These are phyloP conservation scores for Stichopus horrens DNA, from an alignment of 53 echinoderm and acorn worm genomes.

Conservation along the genomic window DNA sequence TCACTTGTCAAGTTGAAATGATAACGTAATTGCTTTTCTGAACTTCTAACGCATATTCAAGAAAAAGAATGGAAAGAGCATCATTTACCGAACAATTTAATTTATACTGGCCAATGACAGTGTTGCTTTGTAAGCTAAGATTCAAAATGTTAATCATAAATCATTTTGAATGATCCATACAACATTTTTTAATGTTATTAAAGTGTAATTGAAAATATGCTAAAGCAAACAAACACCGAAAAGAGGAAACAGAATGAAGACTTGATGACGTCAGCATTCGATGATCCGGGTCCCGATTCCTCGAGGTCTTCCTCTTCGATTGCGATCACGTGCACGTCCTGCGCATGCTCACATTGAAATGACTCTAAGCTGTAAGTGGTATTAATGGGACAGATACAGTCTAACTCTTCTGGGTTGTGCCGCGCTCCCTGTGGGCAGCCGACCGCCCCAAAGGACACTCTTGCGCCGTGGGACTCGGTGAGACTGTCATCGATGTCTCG, in stretches of 20 bases:
- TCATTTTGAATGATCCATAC: not conserved
- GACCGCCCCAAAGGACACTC: slow-evolving; percentile 46
- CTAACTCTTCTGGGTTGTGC: slow-evolving; percentile 52
- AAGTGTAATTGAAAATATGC: too few species aligned
- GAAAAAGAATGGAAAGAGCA: too few species aligned
- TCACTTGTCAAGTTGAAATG: too few species aligned
- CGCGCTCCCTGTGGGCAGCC: slow-evolving; percentile 64
- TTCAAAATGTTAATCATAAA: not conserved
- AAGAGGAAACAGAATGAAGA: not conserved
- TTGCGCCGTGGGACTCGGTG: slow-evolving; percentile 48
- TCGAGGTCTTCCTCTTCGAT: not conserved
- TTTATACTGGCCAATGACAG: not conserved
- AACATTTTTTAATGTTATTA: not conserved
- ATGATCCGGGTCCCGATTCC: not conserved
- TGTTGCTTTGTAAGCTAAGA: not conserved
- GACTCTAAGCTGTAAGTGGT: slow-evolving; percentile 49
- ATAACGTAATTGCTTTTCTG: too few species aligned
- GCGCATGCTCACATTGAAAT: slow-evolving; percentile 47
- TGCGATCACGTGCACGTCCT: not conserved
- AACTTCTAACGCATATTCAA: too few species aligned
- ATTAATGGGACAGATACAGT: slow-evolving; percentile 65
- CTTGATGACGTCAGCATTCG: not conserved
- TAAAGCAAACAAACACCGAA: not conserved
- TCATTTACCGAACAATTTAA: not conserved
- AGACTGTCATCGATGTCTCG: slow-evolving; percentile 64